phyloP scores from a whole-genome alignment of 2,113 vertebrate species.

The Apeltes quadracus region DNA sequence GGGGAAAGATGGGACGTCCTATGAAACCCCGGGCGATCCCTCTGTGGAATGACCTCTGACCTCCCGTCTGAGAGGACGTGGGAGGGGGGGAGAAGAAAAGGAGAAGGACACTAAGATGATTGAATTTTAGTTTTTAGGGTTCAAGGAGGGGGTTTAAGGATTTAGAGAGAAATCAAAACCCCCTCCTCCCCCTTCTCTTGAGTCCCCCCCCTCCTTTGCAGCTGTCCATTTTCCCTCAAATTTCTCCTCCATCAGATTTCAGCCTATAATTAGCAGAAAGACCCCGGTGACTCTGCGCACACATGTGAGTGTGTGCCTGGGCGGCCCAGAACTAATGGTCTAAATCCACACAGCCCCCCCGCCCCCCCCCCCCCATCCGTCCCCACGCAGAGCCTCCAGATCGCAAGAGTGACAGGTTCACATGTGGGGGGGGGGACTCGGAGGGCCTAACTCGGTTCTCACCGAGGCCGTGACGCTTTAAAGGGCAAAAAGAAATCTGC shows the following conservation, averaged over 20 bases:
- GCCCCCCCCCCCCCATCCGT: conserved; percentile 39
- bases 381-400: conserved; percentile 43
- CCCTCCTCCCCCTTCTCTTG: conserved; percentile 51
- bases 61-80: conserved; percentile 38
- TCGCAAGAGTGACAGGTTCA: conserved; percentile 82
- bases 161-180: conserved; percentile 83
- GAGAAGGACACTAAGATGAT: conserved; percentile 64
- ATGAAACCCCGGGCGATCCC: conserved; percentile 56
- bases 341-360: conserved; percentile 73
- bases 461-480: conserved; percentile 54
- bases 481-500: conserved; percentile 58
- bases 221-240: conserved; percentile 90
- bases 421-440: conserved; percentile 72
- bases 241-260: conserved; percentile 92
- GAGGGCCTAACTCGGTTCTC: conserved; percentile 63
- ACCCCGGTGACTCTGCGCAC: conserved; percentile 81
- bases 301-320: conserved; percentile 76
- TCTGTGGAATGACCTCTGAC: conserved; percentile 63
- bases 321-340: conserved; percentile 80
- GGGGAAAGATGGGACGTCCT: conserved; percentile 57
- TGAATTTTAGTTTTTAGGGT: conserved; percentile 71
- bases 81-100: conserved; percentile 41
- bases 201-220: conserved; percentile 68
- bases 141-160: conserved; percentile 74
- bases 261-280: conserved; percentile 90